phyloP scores from a whole-genome alignment of 2,797 vertebrate species.

The Miopithecus talapoin region DNA sequence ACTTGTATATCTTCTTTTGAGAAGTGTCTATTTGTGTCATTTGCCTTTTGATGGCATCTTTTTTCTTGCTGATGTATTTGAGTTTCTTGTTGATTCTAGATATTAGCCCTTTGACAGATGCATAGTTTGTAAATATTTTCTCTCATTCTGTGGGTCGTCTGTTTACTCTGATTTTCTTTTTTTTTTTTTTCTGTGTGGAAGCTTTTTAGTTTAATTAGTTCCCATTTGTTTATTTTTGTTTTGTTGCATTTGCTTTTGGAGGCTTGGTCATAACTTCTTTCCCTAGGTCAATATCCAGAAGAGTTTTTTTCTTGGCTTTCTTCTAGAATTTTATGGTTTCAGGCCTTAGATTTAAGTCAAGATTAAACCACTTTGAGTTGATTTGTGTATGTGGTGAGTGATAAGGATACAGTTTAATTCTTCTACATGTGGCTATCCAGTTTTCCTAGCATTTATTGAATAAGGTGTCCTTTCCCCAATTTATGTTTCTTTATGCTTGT shows the following conservation, averaged over 20 bases:
- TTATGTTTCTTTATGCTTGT: no score
- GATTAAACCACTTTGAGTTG: not conserved
- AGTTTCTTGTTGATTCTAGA: not conserved
- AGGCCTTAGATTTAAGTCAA: no score
- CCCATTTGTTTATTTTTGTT: not conserved
- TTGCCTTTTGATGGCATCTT: no score
- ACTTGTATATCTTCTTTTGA: not conserved
- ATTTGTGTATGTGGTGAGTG: not conserved
- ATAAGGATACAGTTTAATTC: no score
- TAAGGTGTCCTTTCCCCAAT: no score
- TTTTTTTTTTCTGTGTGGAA: not conserved
- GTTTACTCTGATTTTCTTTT: not conserved
- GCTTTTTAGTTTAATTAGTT: not conserved
- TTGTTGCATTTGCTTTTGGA: not conserved
- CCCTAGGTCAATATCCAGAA: no score
- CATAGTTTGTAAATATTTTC: not conserved
- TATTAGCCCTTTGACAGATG: not conserved
- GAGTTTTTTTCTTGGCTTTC: no score
- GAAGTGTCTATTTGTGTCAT: not conserved
- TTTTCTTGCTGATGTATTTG: no score
- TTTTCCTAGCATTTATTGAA: no score
- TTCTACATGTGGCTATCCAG: no score
- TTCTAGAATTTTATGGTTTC: no score
- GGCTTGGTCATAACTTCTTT: no score
- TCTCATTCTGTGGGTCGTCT: not conserved